Evolutionary conservation across 2,888 invertebrate species (phyloP).

Genomic region (Gerris lacustris): DNA sequence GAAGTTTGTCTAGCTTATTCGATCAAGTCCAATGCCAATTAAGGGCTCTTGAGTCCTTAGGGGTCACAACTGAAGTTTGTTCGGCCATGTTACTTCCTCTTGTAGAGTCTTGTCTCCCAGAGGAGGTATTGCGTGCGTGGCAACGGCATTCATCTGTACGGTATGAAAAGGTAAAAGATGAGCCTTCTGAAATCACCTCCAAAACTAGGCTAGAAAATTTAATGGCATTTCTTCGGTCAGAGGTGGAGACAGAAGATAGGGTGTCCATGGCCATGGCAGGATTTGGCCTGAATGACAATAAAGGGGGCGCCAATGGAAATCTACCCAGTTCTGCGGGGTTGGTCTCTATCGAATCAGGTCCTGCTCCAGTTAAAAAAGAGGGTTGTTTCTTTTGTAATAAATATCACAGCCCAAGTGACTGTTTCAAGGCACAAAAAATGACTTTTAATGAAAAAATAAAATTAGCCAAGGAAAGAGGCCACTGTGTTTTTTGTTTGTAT

Average conservation of each 20-base stretch:
- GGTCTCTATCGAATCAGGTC: background rate
- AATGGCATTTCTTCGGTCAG: constrained; percentile 25
- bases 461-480: background rate
- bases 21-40: constrained; percentile 32
- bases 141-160: constrained; percentile 9
- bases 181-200: background rate
- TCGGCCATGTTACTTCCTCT: constrained; percentile 32
- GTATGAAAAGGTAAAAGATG: background rate
- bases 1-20: constrained; percentile 20
- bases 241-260: constrained; percentile 29
- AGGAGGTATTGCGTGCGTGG: constrained; percentile 30
- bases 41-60: constrained; percentile 30
- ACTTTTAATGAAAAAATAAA: background rate
- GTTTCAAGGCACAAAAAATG: background rate
- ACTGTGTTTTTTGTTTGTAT: background rate
- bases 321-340: background rate
- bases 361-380: background rate
- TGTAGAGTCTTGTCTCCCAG: constrained; percentile 32
- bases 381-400: background rate
- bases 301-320: background rate
- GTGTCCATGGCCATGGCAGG: constrained; percentile 24
- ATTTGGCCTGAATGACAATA: constrained; percentile 13
- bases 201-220: constrained; percentile 10
- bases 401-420: background rate
- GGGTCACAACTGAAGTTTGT: constrained; percentile 30